phyloP scores from a whole-genome alignment of 2,113 vertebrate species.

The Thryonomys swinderianus region DNA sequence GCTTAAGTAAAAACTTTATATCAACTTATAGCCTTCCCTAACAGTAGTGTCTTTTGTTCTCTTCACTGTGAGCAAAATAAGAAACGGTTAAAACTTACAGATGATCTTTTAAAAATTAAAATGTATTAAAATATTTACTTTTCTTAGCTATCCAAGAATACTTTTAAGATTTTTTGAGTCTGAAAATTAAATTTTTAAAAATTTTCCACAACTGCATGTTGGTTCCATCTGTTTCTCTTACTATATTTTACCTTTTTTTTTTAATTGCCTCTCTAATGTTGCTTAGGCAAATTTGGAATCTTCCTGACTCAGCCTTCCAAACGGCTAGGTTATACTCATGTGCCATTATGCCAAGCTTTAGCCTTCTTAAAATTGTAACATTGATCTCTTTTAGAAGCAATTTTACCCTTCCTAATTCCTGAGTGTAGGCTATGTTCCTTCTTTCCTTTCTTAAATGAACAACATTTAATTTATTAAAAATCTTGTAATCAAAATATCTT shows the following conservation, averaged over 20 bases:
- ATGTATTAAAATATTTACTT: constrained; percentile 4
- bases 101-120: constrained; percentile 25
- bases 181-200: constrained; percentile 6
- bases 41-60: not conserved
- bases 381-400: not conserved
- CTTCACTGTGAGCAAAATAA: constrained; percentile 41
- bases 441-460: constrained; percentile 11
- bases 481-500: not conserved
- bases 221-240: not conserved
- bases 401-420: not conserved
- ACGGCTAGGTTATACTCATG: not conserved
- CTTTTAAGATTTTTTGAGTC: not conserved
- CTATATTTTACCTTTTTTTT: not conserved
- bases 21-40: not conserved
- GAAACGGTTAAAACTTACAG: not conserved
- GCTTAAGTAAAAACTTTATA: constrained; percentile 22
- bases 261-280: not conserved
- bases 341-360: not conserved
- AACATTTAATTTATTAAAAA: constrained; percentile 25
- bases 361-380: not conserved
- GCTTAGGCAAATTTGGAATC: not conserved
- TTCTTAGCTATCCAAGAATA: constrained; percentile 20
- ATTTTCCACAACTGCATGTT: not conserved
- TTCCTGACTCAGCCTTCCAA: not conserved
- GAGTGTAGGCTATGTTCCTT: not conserved